These are phyloP conservation scores for Furnarius figulus DNA, from an alignment of 2,113 vertebrate species.

Conservation along the genomic window DNA sequence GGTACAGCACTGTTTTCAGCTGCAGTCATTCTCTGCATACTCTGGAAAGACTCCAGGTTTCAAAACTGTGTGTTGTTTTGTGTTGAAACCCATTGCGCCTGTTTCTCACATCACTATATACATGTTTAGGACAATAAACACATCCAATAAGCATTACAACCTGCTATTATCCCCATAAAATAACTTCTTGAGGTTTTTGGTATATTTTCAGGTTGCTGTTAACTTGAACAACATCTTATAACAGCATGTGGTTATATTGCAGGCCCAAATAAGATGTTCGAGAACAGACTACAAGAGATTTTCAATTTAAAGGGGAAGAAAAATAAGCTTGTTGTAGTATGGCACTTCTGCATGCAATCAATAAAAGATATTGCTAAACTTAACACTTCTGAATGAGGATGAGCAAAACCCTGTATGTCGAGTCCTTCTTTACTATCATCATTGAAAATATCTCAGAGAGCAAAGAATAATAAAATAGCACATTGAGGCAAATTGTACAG, in stretches of 20 bases:
- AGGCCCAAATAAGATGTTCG: neutral
- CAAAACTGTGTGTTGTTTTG: neutral
- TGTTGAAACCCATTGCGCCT: neutral
- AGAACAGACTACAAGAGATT: neutral
- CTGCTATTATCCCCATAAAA: neutral
- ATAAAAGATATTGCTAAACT: neutral
- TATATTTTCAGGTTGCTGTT: constrained; percentile 1
- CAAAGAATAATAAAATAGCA: neutral
- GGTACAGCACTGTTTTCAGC: neutral
- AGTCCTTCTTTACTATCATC: neutral
- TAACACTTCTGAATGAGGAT: neutral
- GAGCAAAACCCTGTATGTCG: neutral
- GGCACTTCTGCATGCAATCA: neutral
- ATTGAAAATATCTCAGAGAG: neutral
- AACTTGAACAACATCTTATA: neutral
- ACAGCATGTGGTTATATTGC: neutral
- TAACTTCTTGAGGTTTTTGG: neutral
- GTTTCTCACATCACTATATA: neutral
- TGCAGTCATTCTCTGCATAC: neutral
- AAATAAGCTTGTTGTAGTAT: neutral
- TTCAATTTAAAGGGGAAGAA: neutral
- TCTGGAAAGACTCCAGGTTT: neutral
- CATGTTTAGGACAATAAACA: neutral
- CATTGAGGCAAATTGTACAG: neutral
- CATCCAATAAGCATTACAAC: neutral